Conservation (phyloP, 2,888 invertebrate species). For the Drosophila macrospina region DNA sequence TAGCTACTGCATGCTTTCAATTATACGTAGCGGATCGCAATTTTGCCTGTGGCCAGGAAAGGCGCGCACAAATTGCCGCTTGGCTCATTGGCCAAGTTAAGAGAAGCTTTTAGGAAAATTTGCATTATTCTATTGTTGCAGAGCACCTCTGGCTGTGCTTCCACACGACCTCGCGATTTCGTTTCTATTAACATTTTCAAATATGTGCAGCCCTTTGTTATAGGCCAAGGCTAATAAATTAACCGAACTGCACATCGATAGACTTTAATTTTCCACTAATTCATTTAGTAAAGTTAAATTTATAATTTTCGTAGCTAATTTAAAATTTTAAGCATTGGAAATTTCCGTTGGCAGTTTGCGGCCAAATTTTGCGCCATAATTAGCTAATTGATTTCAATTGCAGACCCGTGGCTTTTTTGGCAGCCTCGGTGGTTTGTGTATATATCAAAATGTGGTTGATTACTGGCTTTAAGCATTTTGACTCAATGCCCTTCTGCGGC, state of each 20-base stretch:
- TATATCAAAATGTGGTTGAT: slow-evolving; percentile 61
- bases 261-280: background rate
- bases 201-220: slow-evolving; percentile 20
- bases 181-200: slow-evolving; percentile 37
- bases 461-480: slow-evolving; percentile 44
- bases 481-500: slow-evolving; percentile 50
- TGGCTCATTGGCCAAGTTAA: slow-evolving; percentile 57
- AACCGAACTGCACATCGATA: background rate
- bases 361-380: slow-evolving; percentile 62
- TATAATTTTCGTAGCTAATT: background rate
- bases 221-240: slow-evolving; percentile 20
- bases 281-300: background rate
- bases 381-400: slow-evolving; percentile 77
- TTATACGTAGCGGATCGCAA: slow-evolving; percentile 42
- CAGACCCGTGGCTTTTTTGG: slow-evolving; percentile 57
- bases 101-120: slow-evolving; percentile 47
- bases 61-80: slow-evolving; percentile 31
- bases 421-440: slow-evolving; percentile 34
- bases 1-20: slow-evolving; percentile 47
- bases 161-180: slow-evolving; percentile 15
- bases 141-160: slow-evolving; percentile 2
- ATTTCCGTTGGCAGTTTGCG: slow-evolving; percentile 44
- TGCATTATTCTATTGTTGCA: slow-evolving; percentile 51
- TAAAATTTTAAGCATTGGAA: slow-evolving; percentile 7
- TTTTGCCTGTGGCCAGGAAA: slow-evolving; percentile 43